These are phyloP conservation scores for Leguminivora glycinivorella DNA, from an alignment of 1,140 invertebrate species.

Conservation along the genomic window DNA sequence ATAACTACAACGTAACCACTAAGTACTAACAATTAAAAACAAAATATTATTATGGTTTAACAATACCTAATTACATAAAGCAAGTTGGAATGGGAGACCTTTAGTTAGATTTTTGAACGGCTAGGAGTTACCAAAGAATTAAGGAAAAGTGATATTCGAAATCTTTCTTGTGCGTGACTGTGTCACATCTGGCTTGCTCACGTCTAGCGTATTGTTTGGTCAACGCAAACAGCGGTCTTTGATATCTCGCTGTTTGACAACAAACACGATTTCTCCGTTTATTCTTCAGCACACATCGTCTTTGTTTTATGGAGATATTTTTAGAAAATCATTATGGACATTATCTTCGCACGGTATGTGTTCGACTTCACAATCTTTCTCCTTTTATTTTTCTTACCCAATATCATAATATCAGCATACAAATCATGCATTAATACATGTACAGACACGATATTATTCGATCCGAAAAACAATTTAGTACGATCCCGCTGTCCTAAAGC, in stretches of 20 bases:
- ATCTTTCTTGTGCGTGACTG: neutral
- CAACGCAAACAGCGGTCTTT: conserved; percentile 39
- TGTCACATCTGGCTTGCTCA: conserved; percentile 36
- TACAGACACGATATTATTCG: neutral
- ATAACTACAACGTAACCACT: too few relatives aligned
- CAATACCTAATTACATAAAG: too few relatives aligned
- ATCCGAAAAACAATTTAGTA: neutral
- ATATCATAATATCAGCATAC: neutral
- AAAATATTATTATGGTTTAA: too few relatives aligned
- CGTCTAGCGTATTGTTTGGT: conserved; percentile 40
- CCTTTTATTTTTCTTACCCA: too few relatives aligned
- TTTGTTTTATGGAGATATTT: conserved; percentile 1
- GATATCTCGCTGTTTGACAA: conserved; percentile 41
- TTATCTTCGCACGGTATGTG: neutral
- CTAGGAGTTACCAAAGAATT: neutral
- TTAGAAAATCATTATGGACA: neutral
- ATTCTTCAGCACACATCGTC: neutral
- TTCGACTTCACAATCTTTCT: neutral
- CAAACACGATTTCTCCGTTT: conserved; percentile 35
- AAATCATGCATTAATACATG: neutral
- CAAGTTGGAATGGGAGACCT: too few relatives aligned
- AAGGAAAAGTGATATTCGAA: neutral
- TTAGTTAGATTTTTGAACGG: too few relatives aligned
- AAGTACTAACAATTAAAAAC: too few relatives aligned
- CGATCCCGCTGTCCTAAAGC: neutral